These are phyloP conservation scores for Panorpa germanica DNA, from an alignment of 2,888 invertebrate species.

Conservation along the genomic window DNA sequence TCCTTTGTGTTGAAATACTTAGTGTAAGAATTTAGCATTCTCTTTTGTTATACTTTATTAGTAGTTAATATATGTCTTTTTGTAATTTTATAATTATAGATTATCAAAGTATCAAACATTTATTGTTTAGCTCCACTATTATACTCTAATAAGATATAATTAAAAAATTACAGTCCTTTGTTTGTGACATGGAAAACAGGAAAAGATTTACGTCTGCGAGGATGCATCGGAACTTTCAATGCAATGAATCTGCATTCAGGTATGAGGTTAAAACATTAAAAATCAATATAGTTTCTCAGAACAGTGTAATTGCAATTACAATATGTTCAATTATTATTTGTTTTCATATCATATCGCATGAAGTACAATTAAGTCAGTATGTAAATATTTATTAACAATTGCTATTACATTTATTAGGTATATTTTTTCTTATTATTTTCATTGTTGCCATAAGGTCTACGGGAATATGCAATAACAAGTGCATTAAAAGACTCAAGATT, in stretches of 20 bases:
- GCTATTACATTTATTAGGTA: neutral
- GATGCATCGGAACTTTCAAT: slow-evolving; percentile 98
- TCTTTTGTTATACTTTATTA: slow-evolving; percentile 2
- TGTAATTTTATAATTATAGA: slow-evolving; percentile 15
- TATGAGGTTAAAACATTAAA: slow-evolving; percentile 15
- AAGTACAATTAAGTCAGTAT: too few species aligned
- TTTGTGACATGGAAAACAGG: slow-evolving; percentile 99
- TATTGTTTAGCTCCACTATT: slow-evolving; percentile 9
- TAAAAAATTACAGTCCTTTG: slow-evolving; percentile 50
- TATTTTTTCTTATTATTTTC: neutral
- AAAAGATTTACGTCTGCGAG: slow-evolving; percentile 81
- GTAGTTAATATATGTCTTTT: slow-evolving; percentile 3
- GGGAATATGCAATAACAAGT: slow-evolving; percentile 95
- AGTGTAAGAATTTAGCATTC: neutral
- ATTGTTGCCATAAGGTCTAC: slow-evolving; percentile 51
- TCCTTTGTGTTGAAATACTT: slow-evolving; percentile 5
- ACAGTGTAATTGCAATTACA: neutral
- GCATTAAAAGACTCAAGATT: slow-evolving; percentile 96
- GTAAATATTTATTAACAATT: neutral
- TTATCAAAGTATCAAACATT: slow-evolving; percentile 9
- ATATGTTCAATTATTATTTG: neutral
- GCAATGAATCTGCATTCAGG: slow-evolving; percentile 89
- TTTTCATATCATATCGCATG: too few species aligned
- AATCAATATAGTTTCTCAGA: too few species aligned
- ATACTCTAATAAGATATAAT: slow-evolving; percentile 7